Base-by-base conservation (phyloP, 2,797 vertebrate genomes). In the Tenualosa ilisha region DNA sequence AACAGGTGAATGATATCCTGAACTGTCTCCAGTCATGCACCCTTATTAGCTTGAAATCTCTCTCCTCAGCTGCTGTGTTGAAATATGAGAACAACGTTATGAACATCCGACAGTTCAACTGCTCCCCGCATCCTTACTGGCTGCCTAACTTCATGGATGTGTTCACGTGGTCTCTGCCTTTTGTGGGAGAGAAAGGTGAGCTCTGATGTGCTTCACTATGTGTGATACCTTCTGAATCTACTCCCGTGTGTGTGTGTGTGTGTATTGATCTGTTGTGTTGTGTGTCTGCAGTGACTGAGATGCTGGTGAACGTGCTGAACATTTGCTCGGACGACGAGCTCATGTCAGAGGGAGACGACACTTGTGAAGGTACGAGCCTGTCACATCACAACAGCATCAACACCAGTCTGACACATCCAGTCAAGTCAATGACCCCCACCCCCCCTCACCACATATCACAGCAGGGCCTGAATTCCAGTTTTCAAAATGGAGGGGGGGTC, bases 311-410 rank as follows among this genome's bases (percentile, higher is more conserved):
- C 86, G 98, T 99, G 93, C 92, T 99, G 92, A 99, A 97, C 95
- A 99, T 99, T 96, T 99, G 98, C 93, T 99, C 98, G 37, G 98
- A 99, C 81, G 98, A 99, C 90, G 98, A 99, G 94, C 96, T 99
- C 86, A 98, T 99, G 97, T 98, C 98, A 51, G 98, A 99, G 89
- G 98, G 96, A 54, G 98, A 99, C 92, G 98, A 99, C 94, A 97
- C 97, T 0, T 97, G 98, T 91, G 98, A 99, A 94, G 98, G 98
- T 99, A 96, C 92, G 90, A 88, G 0, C 24, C 31, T 20, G 8
- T 53, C 37, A 50, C 40, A 13, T 72, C 3, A 40, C 40, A 79
- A 7, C 40, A 40, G 37, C 6, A 40, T 8, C 6, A 79, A 5
- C 17, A 17, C 65, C 13, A 37, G 26, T 6, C 65, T 22, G 17